Conservation (phyloP, 2,888 invertebrate genomes). For the Dasypogon diadema region DNA sequence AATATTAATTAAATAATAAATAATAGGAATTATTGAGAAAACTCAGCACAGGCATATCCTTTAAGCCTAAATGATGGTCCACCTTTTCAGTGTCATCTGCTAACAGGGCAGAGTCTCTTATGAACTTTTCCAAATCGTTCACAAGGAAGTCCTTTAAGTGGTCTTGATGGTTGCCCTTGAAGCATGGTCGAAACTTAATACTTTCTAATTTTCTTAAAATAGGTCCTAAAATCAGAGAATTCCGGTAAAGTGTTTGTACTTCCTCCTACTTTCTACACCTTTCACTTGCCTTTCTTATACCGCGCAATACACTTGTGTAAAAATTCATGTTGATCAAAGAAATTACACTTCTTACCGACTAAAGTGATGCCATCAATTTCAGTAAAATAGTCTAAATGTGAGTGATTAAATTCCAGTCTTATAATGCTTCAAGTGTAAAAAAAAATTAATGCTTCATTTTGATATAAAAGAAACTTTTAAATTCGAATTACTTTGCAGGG, state of each 20-base stretch:
- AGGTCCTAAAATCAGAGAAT: slow-evolving; percentile 59
- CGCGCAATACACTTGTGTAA: slow-evolving; percentile 60
- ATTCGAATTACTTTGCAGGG: slow-evolving; percentile 71
- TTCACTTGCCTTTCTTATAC: slow-evolving; percentile 59
- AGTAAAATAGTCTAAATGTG: slow-evolving; percentile 84
- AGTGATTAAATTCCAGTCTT: slow-evolving; percentile 88
- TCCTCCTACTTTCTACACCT: too few species aligned
- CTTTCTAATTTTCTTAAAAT: slow-evolving; percentile 66
- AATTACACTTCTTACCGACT: slow-evolving; percentile 73
- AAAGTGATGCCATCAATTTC: slow-evolving; percentile 88
- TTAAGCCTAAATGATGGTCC: slow-evolving; percentile 58
- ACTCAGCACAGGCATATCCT: slow-evolving; percentile 67
- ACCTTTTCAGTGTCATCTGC: slow-evolving; percentile 54
- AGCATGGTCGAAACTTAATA: slow-evolving; percentile 64
- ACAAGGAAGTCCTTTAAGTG: slow-evolving; percentile 64
- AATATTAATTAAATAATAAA: not conserved
- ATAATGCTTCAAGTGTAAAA: slow-evolving; percentile 72
- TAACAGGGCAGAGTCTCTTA: slow-evolving; percentile 59
- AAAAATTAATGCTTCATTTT: not conserved
- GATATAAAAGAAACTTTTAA: not conserved
- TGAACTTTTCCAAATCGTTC: slow-evolving; percentile 66
- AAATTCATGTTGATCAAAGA: slow-evolving; percentile 60
- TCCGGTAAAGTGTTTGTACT: not conserved
- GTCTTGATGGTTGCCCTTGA: slow-evolving; percentile 62
- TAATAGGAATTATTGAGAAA: not conserved